Conservation (phyloP, 2,888 invertebrate genomes). For the Melanargia galathea region DNA sequence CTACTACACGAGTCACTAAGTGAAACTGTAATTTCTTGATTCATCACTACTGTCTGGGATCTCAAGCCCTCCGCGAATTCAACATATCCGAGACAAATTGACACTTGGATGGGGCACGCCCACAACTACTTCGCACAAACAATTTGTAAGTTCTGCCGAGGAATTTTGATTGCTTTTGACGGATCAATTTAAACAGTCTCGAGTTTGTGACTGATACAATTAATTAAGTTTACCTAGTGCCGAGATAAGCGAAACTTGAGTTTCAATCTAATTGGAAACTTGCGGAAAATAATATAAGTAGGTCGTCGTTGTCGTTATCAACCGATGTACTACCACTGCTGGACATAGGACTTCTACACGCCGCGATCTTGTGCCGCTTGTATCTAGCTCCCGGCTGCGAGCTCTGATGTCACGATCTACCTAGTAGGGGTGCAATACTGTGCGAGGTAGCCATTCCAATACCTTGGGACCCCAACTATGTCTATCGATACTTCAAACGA, state of each 20-base stretch:
- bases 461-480: too few relatives aligned
- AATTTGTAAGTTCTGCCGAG: conserved; percentile 16
- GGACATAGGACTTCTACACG: too few relatives aligned
- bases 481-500: too few relatives aligned
- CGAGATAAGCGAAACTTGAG: background rate
- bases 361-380: too few relatives aligned
- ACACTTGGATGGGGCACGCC: conserved; percentile 3
- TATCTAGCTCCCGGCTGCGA: too few relatives aligned
- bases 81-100: conserved; percentile 19
- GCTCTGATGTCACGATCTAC: too few relatives aligned
- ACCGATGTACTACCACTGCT: too few relatives aligned
- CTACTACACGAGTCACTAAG: background rate
- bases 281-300: background rate
- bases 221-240: conserved; percentile 3
- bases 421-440: too few relatives aligned
- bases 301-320: background rate
- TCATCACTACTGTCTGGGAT: conserved; percentile 1
- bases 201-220: conserved; percentile 2
- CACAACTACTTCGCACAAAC: conserved; percentile 14
- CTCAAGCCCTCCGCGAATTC: background rate
- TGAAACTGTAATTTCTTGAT: background rate
- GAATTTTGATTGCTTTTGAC: conserved; percentile 20
- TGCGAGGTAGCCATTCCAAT: too few relatives aligned
- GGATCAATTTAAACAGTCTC: conserved; percentile 9
- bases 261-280: background rate